phyloP scores from a whole-genome alignment of 1,140 invertebrate species.

The Samia ricini region DNA sequence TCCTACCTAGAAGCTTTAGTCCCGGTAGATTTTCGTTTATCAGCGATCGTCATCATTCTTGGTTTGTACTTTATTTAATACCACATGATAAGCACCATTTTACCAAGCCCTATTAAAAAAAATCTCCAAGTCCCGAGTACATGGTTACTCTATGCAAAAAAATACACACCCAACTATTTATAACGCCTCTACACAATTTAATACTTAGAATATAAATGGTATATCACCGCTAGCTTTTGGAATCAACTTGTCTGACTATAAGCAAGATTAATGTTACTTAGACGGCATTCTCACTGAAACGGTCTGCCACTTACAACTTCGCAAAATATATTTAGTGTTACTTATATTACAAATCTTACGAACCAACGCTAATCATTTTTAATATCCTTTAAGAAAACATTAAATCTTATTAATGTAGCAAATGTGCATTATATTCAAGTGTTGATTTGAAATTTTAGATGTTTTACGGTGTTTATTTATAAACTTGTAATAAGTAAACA shows the following conservation, averaged over 20 bases:
- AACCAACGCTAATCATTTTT: not conserved
- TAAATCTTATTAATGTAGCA: not conserved
- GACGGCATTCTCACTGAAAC: not conserved
- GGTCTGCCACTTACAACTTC: not conserved
- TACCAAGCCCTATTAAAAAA: no score
- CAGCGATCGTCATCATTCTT: no score
- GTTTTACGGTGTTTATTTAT: no score
- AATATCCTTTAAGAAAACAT: not conserved
- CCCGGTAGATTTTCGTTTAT: no score
- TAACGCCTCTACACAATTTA: not conserved
- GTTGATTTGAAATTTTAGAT: no score
- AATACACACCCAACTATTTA: not conserved
- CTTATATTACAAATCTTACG: not conserved
- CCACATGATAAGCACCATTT: no score
- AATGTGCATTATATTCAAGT: not conserved
- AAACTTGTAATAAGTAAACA: no score
- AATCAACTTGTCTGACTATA: slow-evolving; percentile 2
- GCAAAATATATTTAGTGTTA: not conserved
- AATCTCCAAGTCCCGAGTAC: not conserved
- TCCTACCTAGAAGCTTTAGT: no score
- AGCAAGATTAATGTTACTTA: not conserved
- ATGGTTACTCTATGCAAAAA: not conserved
- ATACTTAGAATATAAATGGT: not conserved
- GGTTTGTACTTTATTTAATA: no score
- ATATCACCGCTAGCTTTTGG: not conserved